Conservation (phyloP, 2,888 invertebrate species). For the Dryobotodes eremita region DNA sequence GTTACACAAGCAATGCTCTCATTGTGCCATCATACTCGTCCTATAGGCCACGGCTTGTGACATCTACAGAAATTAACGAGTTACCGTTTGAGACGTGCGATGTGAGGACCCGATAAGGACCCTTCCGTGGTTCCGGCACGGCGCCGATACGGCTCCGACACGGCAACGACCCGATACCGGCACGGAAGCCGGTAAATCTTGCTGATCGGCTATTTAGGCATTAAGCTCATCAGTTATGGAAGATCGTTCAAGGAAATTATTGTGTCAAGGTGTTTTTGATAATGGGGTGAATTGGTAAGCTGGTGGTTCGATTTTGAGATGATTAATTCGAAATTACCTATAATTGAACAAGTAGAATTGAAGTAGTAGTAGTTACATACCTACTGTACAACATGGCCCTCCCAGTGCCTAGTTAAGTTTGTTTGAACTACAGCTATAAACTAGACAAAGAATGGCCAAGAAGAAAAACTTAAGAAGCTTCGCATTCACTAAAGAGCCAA, state of each 20-base stretch:
- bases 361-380: no score
- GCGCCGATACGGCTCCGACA: slow-evolving; percentile 67
- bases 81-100: slow-evolving; percentile 83
- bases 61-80: slow-evolving; percentile 86
- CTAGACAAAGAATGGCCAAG: background rate
- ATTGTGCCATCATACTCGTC: slow-evolving; percentile 61
- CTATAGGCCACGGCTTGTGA: slow-evolving; percentile 76
- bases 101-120: slow-evolving; percentile 79
- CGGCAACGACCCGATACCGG: slow-evolving; percentile 71
- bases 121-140: slow-evolving; percentile 78
- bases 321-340: slow-evolving; percentile 32
- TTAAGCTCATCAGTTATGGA: slow-evolving; percentile 62
- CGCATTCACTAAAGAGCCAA: background rate
- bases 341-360: background rate
- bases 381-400: no score
- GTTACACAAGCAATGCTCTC: slow-evolving; percentile 44
- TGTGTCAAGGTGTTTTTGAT: slow-evolving; percentile 62
- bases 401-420: background rate
- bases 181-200: slow-evolving; percentile 72
- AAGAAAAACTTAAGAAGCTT: background rate
- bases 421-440: background rate
- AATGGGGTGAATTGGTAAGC: slow-evolving; percentile 39
- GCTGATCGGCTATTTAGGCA: slow-evolving; percentile 62
- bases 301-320: slow-evolving; percentile 6
- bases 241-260: slow-evolving; percentile 60